These are phyloP conservation scores for Venustoraphidia nigricollis DNA, from an alignment of 2,888 invertebrate genomes.

Conservation along the genomic window DNA sequence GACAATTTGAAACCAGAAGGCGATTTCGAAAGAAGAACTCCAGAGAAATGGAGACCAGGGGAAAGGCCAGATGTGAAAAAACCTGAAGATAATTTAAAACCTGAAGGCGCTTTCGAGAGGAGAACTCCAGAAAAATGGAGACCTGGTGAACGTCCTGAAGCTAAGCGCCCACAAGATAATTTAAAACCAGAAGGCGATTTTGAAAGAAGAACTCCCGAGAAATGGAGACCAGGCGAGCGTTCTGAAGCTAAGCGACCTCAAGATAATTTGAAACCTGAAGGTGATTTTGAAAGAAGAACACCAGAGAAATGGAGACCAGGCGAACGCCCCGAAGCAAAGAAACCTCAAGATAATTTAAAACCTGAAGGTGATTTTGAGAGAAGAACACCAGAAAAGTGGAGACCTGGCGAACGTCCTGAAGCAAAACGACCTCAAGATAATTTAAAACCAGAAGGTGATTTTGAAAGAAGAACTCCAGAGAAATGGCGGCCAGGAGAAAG, in stretches of 20 bases:
- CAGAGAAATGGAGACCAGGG: slow-evolving; percentile 31
- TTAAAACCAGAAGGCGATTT: slow-evolving; percentile 37
- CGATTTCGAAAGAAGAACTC: slow-evolving; percentile 31
- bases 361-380: slow-evolving; percentile 33
- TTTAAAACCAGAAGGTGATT: slow-evolving; percentile 28
- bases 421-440: slow-evolving; percentile 30
- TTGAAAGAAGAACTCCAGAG: slow-evolving; percentile 21
- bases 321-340: slow-evolving; percentile 26
- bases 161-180: slow-evolving; percentile 31
- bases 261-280: slow-evolving; percentile 26
- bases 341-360: slow-evolving; percentile 29
- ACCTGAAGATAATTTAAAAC: slow-evolving; percentile 44
- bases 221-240: slow-evolving; percentile 35
- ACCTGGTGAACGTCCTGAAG: slow-evolving; percentile 26
- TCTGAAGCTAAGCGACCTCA: slow-evolving; percentile 24
- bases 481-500: slow-evolving; percentile 27
- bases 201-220: slow-evolving; percentile 24
- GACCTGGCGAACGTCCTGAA: slow-evolving; percentile 26
- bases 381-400: slow-evolving; percentile 20
- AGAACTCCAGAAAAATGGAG: slow-evolving; percentile 25
- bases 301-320: slow-evolving; percentile 25
- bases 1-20: slow-evolving; percentile 34
- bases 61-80: slow-evolving; percentile 34
- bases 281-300: slow-evolving; percentile 21
- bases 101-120: slow-evolving; percentile 42